Percentiles rank a stretch among this genome's conserved stretches.
Conservation (phyloP, 2,797 vertebrate genomes). For the Gymnothorax javanicus region DNA sequence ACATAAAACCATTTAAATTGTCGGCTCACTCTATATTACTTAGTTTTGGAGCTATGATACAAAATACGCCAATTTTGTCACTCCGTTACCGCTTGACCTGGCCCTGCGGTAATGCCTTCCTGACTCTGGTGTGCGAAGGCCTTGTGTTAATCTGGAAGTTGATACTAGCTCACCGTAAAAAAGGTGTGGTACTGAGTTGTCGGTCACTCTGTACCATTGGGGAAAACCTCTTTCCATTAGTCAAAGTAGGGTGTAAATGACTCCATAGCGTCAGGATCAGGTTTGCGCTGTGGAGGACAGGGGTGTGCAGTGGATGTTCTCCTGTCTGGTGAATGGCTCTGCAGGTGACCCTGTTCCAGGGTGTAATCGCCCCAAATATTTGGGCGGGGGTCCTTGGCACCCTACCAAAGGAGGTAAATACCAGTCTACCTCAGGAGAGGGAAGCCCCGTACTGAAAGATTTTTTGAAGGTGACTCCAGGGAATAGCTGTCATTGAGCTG, state of each 20-base stretch:
- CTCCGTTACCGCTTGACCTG: too few species aligned
- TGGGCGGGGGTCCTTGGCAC: neutral
- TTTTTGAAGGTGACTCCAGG: neutral
- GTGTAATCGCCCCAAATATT: neutral
- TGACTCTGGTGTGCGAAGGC: too few species aligned
- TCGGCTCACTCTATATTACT: too few species aligned
- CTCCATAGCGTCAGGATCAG: neutral
- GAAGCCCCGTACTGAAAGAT: neutral
- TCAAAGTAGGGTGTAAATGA: neutral
- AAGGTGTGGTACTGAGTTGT: neutral
- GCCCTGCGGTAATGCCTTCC: too few species aligned
- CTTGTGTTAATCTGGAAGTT: neutral
- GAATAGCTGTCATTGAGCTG: neutral
- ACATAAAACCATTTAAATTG: too few species aligned
- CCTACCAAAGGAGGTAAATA: neutral
- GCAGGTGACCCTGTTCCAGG: neutral
- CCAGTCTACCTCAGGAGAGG: neutral
- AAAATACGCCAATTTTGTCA: too few species aligned
- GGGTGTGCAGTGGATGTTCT: neutral
- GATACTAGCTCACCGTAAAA: neutral
- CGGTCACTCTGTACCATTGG: neutral
- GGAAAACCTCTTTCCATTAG: neutral
- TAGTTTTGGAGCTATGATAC: too few species aligned
- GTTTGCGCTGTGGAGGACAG: neutral
- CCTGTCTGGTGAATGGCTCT: neutral